These are phyloP conservation scores for Parotocinclus haroldoi DNA, from an alignment of 2,797 vertebrate species.

Conservation along the genomic window DNA sequence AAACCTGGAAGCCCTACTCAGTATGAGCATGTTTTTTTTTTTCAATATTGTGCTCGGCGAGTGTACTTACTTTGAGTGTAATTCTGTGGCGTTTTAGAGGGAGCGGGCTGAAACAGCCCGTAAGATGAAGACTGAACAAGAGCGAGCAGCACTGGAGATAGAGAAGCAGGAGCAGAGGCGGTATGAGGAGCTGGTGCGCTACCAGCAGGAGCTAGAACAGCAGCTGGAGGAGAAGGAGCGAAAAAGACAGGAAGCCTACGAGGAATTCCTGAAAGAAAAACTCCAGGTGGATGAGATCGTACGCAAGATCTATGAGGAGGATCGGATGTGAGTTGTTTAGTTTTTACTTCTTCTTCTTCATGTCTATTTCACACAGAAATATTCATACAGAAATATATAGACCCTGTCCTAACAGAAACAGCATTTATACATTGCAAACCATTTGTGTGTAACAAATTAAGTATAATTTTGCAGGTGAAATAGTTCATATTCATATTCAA, in stretches of 20 bases:
- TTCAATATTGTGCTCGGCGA: too few species aligned
- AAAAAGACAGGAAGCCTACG: slow-evolving; percentile 79
- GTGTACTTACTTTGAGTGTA: too few species aligned
- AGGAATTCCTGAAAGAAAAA: slow-evolving; percentile 90
- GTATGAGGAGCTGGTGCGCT: slow-evolving; percentile 65
- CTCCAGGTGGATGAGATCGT: slow-evolving; percentile 89
- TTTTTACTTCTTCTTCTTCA: background rate
- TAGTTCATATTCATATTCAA: too few species aligned
- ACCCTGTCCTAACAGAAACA: too few species aligned
- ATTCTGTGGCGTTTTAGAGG: slow-evolving; percentile 63
- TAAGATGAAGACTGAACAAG: slow-evolving; percentile 71
- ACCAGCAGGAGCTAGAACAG: slow-evolving; percentile 78
- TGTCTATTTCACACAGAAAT: too few species aligned
- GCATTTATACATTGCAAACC: too few species aligned
- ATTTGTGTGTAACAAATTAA: too few species aligned
- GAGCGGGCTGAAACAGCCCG: slow-evolving; percentile 72
- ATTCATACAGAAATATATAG: too few species aligned
- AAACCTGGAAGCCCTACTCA: too few species aligned
- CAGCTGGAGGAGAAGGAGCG: slow-evolving; percentile 84
- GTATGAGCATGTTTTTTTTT: too few species aligned
- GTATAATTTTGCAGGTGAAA: too few species aligned
- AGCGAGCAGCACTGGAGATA: slow-evolving; percentile 67
- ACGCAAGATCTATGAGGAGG: slow-evolving; percentile 89
- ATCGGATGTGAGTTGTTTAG: slow-evolving; percentile 75
- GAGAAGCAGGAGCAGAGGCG: slow-evolving; percentile 64